Conservation (phyloP, 2,888 invertebrate species). For the Brachypalpus laphriformis region DNA sequence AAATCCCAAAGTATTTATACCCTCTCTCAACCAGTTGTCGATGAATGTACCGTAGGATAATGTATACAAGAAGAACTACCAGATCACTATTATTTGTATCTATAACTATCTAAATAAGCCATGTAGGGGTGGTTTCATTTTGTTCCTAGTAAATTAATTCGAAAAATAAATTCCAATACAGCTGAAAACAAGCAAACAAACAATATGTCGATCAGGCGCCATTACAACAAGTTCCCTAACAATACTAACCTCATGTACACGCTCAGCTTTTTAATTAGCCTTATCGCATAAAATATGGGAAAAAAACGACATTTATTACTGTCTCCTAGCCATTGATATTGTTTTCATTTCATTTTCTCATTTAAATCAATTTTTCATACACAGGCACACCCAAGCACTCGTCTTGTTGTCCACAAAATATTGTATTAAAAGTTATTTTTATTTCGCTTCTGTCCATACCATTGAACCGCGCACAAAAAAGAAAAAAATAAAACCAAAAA, state of each 20-base stretch:
- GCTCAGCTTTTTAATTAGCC: neutral
- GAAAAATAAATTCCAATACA: neutral
- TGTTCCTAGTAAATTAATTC: too few species aligned
- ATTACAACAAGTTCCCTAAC: neutral
- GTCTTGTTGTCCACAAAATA: neutral
- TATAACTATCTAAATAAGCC: too few species aligned
- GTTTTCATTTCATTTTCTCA: neutral
- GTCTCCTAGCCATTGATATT: neutral
- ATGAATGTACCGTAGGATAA: too few species aligned
- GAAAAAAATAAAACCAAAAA: neutral
- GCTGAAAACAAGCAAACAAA: neutral
- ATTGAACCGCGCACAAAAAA: neutral
- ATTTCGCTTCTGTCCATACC: neutral
- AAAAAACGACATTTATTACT: neutral
- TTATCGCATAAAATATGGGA: neutral
- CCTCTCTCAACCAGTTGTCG: too few species aligned
- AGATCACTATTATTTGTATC: too few species aligned
- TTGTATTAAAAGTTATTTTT: conserved; percentile 15
- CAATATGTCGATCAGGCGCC: neutral
- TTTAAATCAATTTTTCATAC: neutral
- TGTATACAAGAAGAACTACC: too few species aligned
- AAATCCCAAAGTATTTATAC: too few species aligned
- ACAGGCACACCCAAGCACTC: neutral
- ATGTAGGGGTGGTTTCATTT: too few species aligned
- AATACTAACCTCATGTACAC: neutral